These are phyloP conservation scores for Anadara kagoshimensis DNA, from an alignment of 1,140 invertebrate genomes.

Conservation along the genomic window DNA sequence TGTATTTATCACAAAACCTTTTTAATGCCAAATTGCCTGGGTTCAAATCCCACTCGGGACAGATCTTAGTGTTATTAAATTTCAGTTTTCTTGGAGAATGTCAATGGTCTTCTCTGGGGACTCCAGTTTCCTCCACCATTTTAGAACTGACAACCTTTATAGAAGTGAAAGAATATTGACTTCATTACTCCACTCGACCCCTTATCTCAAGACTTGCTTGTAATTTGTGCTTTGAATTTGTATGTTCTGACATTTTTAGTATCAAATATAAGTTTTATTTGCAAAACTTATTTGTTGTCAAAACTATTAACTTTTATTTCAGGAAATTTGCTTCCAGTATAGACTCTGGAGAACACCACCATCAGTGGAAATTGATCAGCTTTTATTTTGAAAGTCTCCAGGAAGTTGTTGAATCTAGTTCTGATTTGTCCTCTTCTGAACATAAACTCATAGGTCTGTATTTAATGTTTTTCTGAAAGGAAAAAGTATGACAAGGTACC, in stretches of 20 bases:
- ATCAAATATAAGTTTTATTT: not conserved
- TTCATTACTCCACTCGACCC: too few relatives aligned
- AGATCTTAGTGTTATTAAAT: too few relatives aligned
- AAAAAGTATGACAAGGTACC: too few relatives aligned
- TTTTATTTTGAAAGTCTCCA: slow-evolving; percentile 31
- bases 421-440: slow-evolving; percentile 20
- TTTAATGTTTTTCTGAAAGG: not conserved
- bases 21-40: too few relatives aligned
- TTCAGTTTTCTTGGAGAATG: too few relatives aligned
- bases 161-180: too few relatives aligned
- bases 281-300: not conserved
- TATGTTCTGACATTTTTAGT: not conserved
- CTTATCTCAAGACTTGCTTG: not conserved
- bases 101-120: too few relatives aligned
- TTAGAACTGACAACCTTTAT: not conserved
- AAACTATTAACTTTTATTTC: too few relatives aligned
- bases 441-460: slow-evolving; percentile 27
- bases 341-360: slow-evolving; percentile 20
- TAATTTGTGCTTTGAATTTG: not conserved
- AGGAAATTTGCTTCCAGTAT: too few relatives aligned
- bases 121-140: not conserved
- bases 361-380: slow-evolving; percentile 24
- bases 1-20: too few relatives aligned
- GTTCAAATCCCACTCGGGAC: too few relatives aligned
- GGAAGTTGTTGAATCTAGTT: slow-evolving; percentile 35